These are phyloP conservation scores for Ctenosaura bakeri DNA, from an alignment of 2,797 vertebrate species.

Conservation along the genomic window DNA sequence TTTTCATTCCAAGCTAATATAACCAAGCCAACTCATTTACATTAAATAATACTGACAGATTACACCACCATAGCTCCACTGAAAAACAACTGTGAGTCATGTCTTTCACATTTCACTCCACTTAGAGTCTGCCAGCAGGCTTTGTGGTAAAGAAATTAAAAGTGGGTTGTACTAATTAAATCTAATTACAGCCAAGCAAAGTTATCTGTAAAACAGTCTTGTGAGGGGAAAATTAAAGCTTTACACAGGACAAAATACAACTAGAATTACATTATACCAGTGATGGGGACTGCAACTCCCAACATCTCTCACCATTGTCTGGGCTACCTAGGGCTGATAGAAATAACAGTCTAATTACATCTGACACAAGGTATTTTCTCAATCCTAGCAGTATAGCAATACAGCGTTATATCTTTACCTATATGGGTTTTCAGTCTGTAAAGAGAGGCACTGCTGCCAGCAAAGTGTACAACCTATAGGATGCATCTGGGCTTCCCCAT, in stretches of 20 bases:
- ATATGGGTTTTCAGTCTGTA: background rate
- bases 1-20: constrained; percentile 1
- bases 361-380: no score
- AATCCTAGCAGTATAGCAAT: no score
- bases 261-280: background rate
- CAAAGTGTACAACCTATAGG: background rate
- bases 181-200: constrained; percentile 10
- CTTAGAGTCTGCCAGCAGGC: background rate
- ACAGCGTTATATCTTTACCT: background rate
- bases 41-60: constrained; percentile 10
- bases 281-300: no score
- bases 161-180: background rate
- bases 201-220: constrained; percentile 17
- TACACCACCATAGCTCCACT: background rate
- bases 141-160: constrained; percentile 13
- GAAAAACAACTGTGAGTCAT: constrained; percentile 7
- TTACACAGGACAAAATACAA: background rate
- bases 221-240: background rate
- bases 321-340: no score
- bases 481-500: background rate
- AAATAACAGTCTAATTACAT: no score
- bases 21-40: background rate
- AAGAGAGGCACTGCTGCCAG: background rate
- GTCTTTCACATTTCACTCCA: constrained; percentile 12
- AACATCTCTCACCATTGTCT: no score